A percentile compares a stretch with the other conserved stretches of the same genome.
Conservation (phyloP, 2,113 vertebrate species). For the Microcebus jonahi region DNA sequence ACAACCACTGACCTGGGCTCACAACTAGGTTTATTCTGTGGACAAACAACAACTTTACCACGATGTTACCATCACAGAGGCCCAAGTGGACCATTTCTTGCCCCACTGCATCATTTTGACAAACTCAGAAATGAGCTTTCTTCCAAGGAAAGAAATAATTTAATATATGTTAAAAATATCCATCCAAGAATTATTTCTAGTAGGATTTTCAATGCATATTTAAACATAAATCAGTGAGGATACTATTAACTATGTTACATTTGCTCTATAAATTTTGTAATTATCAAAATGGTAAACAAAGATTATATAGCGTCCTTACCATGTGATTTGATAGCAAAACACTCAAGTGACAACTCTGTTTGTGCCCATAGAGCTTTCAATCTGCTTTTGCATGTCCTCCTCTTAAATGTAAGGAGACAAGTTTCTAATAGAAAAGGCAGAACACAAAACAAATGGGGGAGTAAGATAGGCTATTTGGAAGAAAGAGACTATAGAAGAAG, state of each 20-base stretch:
- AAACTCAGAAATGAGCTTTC: background rate
- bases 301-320: background rate
- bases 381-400: background rate
- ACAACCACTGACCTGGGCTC: background rate
- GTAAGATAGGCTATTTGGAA: background rate
- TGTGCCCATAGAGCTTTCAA: background rate
- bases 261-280: background rate
- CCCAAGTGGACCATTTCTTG: background rate
- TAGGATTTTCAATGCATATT: background rate
- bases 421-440: background rate
- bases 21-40: background rate
- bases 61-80: background rate
- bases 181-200: background rate
- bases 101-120: background rate
- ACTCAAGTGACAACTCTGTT: background rate
- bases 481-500: background rate
- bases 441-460: background rate
- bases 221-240: background rate
- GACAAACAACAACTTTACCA: background rate
- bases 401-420: background rate
- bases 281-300: background rate
- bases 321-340: background rate
- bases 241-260: background rate
- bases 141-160: constrained; percentile 24
- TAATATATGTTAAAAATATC: background rate